These are phyloP conservation scores for Sparidentex hasta DNA, from an alignment of 2,797 vertebrate genomes.

Conservation along the genomic window DNA sequence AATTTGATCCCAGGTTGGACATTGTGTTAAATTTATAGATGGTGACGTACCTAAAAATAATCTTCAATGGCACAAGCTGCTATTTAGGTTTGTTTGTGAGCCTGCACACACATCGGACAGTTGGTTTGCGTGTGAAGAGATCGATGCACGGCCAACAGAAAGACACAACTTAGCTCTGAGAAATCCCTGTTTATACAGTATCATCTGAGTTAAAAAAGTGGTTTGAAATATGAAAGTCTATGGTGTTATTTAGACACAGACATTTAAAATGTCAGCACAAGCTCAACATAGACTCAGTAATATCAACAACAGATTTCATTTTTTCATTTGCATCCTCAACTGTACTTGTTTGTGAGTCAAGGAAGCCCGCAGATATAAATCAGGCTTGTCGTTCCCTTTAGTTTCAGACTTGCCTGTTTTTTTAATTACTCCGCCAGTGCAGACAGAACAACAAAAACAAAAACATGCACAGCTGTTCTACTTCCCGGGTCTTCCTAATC, in stretches of 20 bases:
- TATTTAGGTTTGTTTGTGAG: not conserved
- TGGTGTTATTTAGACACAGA: not conserved
- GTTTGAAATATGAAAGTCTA: not conserved
- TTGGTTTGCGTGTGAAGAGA: no score
- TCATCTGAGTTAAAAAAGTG: not conserved
- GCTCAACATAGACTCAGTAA: not conserved
- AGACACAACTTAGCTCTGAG: not conserved
- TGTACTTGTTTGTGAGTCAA: not conserved
- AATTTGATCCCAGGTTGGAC: not conserved
- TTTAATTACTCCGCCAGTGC: constrained; percentile 13
- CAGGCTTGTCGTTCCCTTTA: not conserved
- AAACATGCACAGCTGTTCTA: constrained; percentile 32
- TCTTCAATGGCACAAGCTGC: not conserved
- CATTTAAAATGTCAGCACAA: not conserved
- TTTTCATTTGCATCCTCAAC: not conserved
- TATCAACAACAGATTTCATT: not conserved
- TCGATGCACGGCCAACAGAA: not conserved
- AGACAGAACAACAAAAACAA: not conserved
- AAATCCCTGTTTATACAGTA: not conserved
- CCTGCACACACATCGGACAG: not conserved
- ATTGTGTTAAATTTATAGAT: not conserved
- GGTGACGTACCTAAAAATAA: not conserved
- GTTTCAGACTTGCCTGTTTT: not conserved
- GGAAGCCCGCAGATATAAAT: not conserved
- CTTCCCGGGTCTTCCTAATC: constrained; percentile 27